Evolutionary conservation across 2,113 vertebrate genomes (phyloP), one percentile per base, ranked within the genome.

Genomic region (Maccullochella peelii): DNA sequence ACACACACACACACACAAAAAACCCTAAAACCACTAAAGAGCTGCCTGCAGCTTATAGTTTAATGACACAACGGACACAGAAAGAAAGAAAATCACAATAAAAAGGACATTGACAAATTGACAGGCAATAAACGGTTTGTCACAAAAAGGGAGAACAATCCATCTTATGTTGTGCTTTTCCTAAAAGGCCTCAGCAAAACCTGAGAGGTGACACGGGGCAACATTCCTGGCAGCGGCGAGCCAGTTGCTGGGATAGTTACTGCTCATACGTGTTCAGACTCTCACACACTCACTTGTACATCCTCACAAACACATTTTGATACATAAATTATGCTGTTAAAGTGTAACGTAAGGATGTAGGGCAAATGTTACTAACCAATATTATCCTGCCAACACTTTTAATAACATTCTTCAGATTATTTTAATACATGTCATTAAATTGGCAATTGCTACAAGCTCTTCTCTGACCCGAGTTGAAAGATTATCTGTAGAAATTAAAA

Each of bases 221-320:
- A 79, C 91, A 93, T 94, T 94, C 91, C 83, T 86, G 66, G 42
- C 68, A 52, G 79, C 69, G 66, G 72, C 8, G 12, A 79, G 85
- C 57, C 50, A 23, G 92, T 94, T 91, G 89, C 91, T 65, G 44
- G 74, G 92, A 83, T 73, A 86, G 14, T 49, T 27, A 66, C 38
- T 25, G 44, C 77, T 68, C 71, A 78, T 23, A 54, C 68, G 57
- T 20, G 79, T 5, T 1, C 21, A 23, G 11, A 27, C 63, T 49
- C 77, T 62, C 65, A 69, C 70, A 50, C 69, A 87, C 44, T 40
- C 20, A 42, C 67, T 38, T n/a, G 25, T 9, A 61, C 38, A 75
- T 59, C 54, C 14, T 42, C 70, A 61, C 52, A 61, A 20, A 65
- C 20, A 25, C 10, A 54, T 21, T 25, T 77, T 67, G 4, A 73